phyloP scores from a whole-genome alignment of 2,113 vertebrate genomes.

The Varanus komodoensis region DNA sequence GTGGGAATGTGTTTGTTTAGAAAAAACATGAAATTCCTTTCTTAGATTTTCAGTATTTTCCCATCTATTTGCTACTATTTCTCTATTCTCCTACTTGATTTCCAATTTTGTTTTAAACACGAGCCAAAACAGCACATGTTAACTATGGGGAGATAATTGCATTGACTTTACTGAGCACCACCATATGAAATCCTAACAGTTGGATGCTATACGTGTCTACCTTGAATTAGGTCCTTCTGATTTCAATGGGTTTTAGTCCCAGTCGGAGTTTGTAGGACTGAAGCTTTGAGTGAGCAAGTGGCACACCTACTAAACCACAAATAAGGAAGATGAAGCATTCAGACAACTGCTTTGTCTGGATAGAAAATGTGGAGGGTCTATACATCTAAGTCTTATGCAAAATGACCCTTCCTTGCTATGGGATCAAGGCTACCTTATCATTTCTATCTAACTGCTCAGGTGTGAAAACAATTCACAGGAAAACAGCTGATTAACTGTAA shows the following conservation, averaged over 20 bases:
- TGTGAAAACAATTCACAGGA: slow-evolving; percentile 24
- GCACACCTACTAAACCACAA: background rate
- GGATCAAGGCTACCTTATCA: slow-evolving; percentile 27
- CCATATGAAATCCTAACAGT: background rate
- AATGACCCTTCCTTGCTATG: background rate
- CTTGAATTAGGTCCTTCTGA: background rate
- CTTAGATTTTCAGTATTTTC: no score
- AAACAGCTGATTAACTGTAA: slow-evolving; percentile 51
- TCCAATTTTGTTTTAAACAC: background rate
- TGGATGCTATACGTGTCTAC: background rate
- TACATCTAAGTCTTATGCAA: background rate
- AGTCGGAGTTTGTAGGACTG: no score
- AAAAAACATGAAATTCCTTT: background rate
- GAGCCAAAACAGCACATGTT: background rate
- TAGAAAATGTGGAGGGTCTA: background rate
- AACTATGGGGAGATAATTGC: background rate
- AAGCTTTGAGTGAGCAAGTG: background rate
- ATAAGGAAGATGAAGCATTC: background rate
- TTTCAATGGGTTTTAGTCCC: no score
- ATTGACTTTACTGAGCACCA: background rate
- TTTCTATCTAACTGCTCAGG: background rate
- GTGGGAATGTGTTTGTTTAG: background rate
- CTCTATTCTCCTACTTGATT: background rate
- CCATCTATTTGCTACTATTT: background rate
- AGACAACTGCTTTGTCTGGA: background rate